Conservation (phyloP, 1,140 invertebrate species). For the Theocolax elegans region DNA sequence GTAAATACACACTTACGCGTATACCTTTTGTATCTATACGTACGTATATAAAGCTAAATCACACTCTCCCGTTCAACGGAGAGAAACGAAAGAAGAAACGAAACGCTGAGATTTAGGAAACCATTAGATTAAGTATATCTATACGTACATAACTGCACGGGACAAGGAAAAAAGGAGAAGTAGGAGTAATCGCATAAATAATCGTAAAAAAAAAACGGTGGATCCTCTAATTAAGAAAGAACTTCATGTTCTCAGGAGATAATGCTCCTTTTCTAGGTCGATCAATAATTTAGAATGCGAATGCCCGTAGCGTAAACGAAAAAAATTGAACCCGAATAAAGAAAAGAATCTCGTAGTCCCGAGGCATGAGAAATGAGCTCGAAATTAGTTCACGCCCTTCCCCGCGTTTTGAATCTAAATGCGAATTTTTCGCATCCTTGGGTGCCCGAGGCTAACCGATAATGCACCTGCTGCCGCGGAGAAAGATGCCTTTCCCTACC, state of each 20-base stretch:
- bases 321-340: background rate
- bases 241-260: conserved; percentile 16
- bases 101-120: conserved; percentile 33
- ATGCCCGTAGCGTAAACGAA: background rate
- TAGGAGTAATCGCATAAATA: background rate
- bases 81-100: background rate
- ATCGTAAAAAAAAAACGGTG: background rate
- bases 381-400: conserved; percentile 37
- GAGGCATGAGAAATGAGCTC: conserved; percentile 29
- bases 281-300: conserved; percentile 39
- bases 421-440: conserved; percentile 10
- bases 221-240: conserved; percentile 22
- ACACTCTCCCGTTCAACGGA: background rate
- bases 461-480: conserved; percentile 33
- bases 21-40: background rate
- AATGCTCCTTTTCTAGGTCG: background rate
- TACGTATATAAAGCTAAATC: background rate
- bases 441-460: conserved; percentile 4
- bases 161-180: background rate
- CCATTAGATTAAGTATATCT: conserved; percentile 34
- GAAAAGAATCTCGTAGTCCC: background rate
- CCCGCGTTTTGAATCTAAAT: conserved; percentile 21
- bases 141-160: background rate
- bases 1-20: conserved; percentile 29
- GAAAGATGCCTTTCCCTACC: conserved; percentile 21